phyloP scores from a whole-genome alignment of 35 echinoderm and acorn worm genomes.

The Apostichopus californicus region DNA sequence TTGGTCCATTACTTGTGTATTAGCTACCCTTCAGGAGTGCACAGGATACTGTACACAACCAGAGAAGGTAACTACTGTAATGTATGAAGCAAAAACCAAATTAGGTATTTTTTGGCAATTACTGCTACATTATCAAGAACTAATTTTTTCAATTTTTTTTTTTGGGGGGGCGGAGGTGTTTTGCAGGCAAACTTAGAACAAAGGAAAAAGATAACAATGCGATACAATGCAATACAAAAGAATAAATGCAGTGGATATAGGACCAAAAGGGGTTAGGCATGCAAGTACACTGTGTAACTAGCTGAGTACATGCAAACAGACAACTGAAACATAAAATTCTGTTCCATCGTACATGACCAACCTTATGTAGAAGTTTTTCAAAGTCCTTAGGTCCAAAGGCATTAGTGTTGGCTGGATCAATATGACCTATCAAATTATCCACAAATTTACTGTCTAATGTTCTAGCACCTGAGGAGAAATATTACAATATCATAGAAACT shows the following conservation, averaged over 20 bases:
- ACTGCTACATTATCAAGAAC: too few relatives aligned
- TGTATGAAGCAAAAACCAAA: too few relatives aligned
- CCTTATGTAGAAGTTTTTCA: slow-evolving; percentile 79
- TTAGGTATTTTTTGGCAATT: too few relatives aligned
- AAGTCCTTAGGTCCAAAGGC: slow-evolving; percentile 74
- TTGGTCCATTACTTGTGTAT: too few relatives aligned
- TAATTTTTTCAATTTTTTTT: too few relatives aligned
- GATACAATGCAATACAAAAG: background rate
- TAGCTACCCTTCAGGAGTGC: too few relatives aligned
- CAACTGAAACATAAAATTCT: background rate
- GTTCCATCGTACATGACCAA: slow-evolving; percentile 13
- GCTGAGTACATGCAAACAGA: background rate
- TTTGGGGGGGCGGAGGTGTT: too few relatives aligned
- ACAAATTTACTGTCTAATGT: slow-evolving; percentile 57
- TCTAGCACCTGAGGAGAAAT: slow-evolving; percentile 17
- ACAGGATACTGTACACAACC: too few relatives aligned
- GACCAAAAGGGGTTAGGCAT: background rate
- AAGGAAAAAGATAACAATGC: too few relatives aligned
- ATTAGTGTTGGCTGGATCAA: slow-evolving; percentile 62
- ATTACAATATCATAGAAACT: background rate
- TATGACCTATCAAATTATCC: slow-evolving; percentile 69
- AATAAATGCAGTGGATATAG: background rate
- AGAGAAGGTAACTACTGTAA: too few relatives aligned
- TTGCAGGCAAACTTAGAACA: too few relatives aligned
- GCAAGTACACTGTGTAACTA: background rate